Conservation (phyloP, 2,888 invertebrate genomes). For the Cosmopolites sordidus region DNA sequence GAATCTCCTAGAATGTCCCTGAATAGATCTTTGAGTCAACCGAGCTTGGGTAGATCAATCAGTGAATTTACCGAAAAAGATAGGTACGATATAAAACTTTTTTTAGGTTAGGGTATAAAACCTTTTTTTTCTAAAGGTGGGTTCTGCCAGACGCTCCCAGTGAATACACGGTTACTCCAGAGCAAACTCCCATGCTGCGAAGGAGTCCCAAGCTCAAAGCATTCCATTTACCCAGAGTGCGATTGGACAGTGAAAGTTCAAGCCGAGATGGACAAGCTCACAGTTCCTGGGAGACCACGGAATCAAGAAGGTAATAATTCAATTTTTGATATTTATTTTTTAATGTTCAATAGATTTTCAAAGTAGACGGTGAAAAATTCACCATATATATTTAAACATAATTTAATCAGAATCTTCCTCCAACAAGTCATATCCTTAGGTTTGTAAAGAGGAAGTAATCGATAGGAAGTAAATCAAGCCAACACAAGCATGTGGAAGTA, state of each 20-base stretch:
- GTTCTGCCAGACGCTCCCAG: conserved; percentile 60
- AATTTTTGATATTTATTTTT: too few species aligned
- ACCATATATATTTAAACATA: too few species aligned
- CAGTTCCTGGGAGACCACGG: conserved; percentile 40
- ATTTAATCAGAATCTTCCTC: too few species aligned
- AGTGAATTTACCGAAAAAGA: conserved; percentile 77
- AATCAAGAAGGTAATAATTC: conserved; percentile 34
- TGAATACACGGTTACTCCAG: conserved; percentile 51
- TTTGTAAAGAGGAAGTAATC: too few species aligned
- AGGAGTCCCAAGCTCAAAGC: conserved; percentile 45
- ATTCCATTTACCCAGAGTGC: conserved; percentile 37
- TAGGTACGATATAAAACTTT: too few species aligned
- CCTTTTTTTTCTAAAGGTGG: conserved; percentile 58
- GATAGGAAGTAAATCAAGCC: too few species aligned
- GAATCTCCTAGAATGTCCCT: conserved; percentile 52
- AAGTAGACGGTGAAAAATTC: too few species aligned
- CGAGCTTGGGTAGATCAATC: conserved; percentile 77
- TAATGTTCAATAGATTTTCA: too few species aligned
- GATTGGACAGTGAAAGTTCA: conserved; percentile 31
- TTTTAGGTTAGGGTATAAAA: too few species aligned
- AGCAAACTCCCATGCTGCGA: conserved; percentile 51
- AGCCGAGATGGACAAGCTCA: conserved; percentile 38
- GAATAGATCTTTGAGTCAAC: conserved; percentile 76
- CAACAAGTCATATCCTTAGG: too few species aligned
- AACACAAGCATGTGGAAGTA: too few species aligned